These are phyloP conservation scores for Orcinus orca DNA, from an alignment of 2,113 vertebrate genomes.

Conservation along the genomic window DNA sequence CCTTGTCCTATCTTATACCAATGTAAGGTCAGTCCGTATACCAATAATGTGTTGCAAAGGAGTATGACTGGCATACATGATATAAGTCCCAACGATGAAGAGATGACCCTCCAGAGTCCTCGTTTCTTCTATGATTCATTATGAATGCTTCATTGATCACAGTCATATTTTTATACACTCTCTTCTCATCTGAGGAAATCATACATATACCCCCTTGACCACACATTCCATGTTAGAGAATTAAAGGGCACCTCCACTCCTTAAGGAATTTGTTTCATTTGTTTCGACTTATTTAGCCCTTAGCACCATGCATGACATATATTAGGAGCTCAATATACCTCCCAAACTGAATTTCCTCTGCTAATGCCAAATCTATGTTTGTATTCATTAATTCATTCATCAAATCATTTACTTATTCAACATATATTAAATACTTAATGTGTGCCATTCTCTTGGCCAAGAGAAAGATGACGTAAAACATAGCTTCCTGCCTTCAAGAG, in stretches of 20 bases:
- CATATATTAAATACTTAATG: background rate
- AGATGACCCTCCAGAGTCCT: background rate
- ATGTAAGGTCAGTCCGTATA: background rate
- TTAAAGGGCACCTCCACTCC: background rate
- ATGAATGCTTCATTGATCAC: background rate
- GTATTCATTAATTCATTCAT: background rate
- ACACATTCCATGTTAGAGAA: background rate
- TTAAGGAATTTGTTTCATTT: background rate
- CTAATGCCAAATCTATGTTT: background rate
- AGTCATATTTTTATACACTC: background rate
- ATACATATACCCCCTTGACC: rapidly evolving
- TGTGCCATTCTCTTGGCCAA: background rate
- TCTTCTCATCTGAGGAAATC: background rate
- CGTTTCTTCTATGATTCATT: background rate
- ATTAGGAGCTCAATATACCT: background rate
- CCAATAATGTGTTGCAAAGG: background rate
- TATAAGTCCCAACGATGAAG: background rate
- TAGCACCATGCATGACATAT: background rate
- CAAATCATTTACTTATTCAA: background rate
- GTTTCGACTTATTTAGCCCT: background rate
- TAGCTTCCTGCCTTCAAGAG: background rate
- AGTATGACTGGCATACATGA: background rate
- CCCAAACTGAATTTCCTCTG: background rate
- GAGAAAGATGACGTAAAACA: slow-evolving; percentile 10
- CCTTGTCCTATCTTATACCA: no score